Evolutionary conservation across 2,888 invertebrate genomes (phyloP).

Genomic region (Sesamia inferens): DNA sequence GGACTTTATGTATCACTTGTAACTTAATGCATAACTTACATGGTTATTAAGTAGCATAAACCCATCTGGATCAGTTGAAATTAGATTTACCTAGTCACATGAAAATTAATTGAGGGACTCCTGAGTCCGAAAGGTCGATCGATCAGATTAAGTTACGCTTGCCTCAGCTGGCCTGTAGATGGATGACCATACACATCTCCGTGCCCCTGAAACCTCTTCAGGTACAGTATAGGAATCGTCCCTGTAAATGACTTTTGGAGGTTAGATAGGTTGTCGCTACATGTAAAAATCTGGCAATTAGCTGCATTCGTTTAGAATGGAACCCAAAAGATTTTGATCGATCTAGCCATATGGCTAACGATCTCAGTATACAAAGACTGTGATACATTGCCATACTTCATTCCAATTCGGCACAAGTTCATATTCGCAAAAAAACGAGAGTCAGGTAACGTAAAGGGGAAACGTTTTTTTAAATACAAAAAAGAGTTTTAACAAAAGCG

Average conservation of each 20-base stretch:
- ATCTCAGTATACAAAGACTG: slow-evolving; percentile 2
- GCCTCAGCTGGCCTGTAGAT: neutral
- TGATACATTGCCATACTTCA: slow-evolving; percentile 20
- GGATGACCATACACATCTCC: neutral
- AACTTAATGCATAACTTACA: slow-evolving; percentile 1
- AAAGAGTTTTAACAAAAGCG: slow-evolving; percentile 81
- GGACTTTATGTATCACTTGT: slow-evolving; percentile 7
- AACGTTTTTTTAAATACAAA: slow-evolving; percentile 72
- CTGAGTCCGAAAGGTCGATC: neutral
- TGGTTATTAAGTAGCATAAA: neutral
- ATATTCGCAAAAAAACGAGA: slow-evolving; percentile 59
- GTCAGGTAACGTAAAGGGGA: slow-evolving; percentile 73
- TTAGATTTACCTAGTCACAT: neutral
- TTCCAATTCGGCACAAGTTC: slow-evolving; percentile 45
- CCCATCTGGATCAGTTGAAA: neutral
- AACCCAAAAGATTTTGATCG: neutral
- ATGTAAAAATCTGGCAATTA: too few relatives aligned
- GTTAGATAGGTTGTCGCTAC: too few relatives aligned
- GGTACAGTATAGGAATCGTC: too few relatives aligned
- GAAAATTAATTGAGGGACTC: neutral
- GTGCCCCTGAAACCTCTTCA: neutral
- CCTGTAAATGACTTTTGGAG: too few relatives aligned
- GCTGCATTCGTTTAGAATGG: too few relatives aligned
- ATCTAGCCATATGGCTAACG: neutral
- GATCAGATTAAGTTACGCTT: neutral